Conservation (phyloP, 2,113 vertebrate genomes). For the Microtus richardsoni region DNA sequence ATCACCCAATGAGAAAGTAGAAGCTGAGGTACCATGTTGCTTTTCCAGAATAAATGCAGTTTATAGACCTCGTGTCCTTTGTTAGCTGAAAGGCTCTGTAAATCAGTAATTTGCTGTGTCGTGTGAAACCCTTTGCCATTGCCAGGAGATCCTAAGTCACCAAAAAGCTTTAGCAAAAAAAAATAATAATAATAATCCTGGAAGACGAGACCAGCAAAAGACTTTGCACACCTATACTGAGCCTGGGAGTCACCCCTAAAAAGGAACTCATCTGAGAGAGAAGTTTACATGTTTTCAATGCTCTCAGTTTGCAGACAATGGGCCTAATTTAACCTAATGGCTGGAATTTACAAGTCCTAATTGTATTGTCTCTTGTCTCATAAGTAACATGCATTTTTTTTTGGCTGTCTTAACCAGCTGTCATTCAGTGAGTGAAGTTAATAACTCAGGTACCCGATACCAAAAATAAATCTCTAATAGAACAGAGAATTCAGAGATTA, state of each 20-base stretch:
- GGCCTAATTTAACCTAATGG: slow-evolving; percentile 46
- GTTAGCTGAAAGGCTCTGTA: slow-evolving; percentile 13
- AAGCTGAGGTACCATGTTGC: slow-evolving; percentile 1
- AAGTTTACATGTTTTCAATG: slow-evolving; percentile 65
- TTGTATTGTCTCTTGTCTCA: slow-evolving; percentile 13
- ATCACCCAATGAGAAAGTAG: background rate
- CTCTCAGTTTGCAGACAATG: slow-evolving; percentile 46
- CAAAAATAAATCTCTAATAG: slow-evolving; percentile 63
- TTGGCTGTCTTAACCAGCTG: slow-evolving; percentile 55
- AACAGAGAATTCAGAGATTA: slow-evolving; percentile 49
- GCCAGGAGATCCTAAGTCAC: slow-evolving; percentile 24
- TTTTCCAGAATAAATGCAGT: background rate
- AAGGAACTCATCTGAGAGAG: slow-evolving; percentile 31
- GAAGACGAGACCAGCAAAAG: slow-evolving; percentile 9
- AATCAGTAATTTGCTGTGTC: background rate
- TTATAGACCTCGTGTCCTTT: background rate
- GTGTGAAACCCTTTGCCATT: slow-evolving; percentile 20
- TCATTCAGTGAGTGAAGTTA: slow-evolving; percentile 52
- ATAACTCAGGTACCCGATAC: slow-evolving; percentile 59
- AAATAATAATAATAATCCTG: background rate
- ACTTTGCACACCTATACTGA: background rate
- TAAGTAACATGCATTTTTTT: slow-evolving; percentile 8
- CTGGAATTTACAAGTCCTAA: slow-evolving; percentile 44
- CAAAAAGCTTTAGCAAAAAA: slow-evolving; percentile 50
- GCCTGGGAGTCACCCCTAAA: slow-evolving; percentile 9